phyloP scores from a whole-genome alignment of 2,113 vertebrate species.

The Calyptommatus sinebrachiatus region DNA sequence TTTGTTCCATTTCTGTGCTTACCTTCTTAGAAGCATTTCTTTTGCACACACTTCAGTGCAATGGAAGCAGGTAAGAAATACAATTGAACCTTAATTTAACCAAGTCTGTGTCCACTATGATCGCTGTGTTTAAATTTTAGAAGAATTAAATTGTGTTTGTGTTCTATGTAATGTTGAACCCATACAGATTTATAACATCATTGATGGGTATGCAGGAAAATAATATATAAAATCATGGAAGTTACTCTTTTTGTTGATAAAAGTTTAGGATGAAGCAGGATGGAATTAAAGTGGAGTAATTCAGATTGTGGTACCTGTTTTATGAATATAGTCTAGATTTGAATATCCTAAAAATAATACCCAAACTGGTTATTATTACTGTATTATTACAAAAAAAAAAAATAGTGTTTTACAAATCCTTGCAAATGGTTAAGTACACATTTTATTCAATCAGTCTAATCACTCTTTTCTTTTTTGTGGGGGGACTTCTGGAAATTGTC shows the following conservation, averaged over 20 bases:
- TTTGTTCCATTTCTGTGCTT: conserved; percentile 25
- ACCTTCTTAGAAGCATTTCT: conserved; percentile 14
- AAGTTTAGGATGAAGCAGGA: background rate
- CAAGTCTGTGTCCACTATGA: background rate
- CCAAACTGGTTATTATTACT: background rate
- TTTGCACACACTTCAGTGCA: background rate
- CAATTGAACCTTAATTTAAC: background rate
- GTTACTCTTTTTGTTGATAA: background rate
- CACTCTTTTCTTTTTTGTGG: background rate
- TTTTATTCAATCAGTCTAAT: background rate
- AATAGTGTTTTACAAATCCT: background rate
- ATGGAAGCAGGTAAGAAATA: conserved; percentile 34
- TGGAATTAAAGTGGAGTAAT: background rate
- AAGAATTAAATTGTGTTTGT: background rate
- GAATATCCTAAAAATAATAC: background rate
- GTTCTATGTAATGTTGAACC: background rate
- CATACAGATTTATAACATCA: background rate
- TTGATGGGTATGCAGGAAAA: background rate
- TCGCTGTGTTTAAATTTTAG: background rate
- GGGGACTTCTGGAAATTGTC: background rate
- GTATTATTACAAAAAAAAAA: background rate
- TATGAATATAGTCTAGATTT: background rate
- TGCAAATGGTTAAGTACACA: background rate
- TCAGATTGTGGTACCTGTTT: background rate
- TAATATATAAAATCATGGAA: background rate